These are phyloP conservation scores for Hemistola chrysoprasaria DNA, from an alignment of 2,888 invertebrate species.

Conservation along the genomic window DNA sequence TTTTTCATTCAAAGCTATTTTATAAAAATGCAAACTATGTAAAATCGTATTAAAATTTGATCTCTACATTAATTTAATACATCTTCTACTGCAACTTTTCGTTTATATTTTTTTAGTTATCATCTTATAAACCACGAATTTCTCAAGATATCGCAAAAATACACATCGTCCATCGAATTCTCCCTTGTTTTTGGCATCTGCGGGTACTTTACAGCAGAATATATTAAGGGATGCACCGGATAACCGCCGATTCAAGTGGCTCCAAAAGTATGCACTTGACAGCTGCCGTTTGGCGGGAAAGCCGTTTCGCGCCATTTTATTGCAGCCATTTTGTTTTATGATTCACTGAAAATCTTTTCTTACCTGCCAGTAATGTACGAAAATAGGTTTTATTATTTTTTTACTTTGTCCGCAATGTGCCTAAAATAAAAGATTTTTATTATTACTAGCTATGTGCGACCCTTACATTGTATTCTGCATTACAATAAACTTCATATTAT, in stretches of 20 bases:
- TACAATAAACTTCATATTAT: too few relatives aligned
- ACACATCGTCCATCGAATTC: background rate
- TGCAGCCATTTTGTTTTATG: conserved; percentile 31
- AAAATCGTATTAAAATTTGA: too few relatives aligned
- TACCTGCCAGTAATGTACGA: background rate
- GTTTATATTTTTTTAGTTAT: too few relatives aligned
- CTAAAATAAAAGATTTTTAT: too few relatives aligned
- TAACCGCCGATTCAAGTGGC: conserved; percentile 31
- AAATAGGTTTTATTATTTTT: too few relatives aligned
- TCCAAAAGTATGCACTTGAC: conserved; percentile 32
- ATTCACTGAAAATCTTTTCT: conserved; percentile 4
- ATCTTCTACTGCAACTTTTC: too few relatives aligned
- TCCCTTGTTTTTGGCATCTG: conserved; percentile 29
- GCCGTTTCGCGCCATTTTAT: conserved; percentile 31
- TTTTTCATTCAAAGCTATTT: too few relatives aligned
- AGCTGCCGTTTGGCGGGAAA: conserved; percentile 33
- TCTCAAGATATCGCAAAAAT: background rate
- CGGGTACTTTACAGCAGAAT: conserved; percentile 22
- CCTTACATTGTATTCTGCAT: too few relatives aligned
- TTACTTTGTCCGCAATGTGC: too few relatives aligned
- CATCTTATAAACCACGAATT: background rate
- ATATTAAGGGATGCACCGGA: conserved; percentile 31
- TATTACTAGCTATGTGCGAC: too few relatives aligned
- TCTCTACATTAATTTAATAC: too few relatives aligned
- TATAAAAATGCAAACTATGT: too few relatives aligned